phyloP scores from a whole-genome alignment of 2,113 vertebrate species.

The Tragelaphus strepsiceros region DNA sequence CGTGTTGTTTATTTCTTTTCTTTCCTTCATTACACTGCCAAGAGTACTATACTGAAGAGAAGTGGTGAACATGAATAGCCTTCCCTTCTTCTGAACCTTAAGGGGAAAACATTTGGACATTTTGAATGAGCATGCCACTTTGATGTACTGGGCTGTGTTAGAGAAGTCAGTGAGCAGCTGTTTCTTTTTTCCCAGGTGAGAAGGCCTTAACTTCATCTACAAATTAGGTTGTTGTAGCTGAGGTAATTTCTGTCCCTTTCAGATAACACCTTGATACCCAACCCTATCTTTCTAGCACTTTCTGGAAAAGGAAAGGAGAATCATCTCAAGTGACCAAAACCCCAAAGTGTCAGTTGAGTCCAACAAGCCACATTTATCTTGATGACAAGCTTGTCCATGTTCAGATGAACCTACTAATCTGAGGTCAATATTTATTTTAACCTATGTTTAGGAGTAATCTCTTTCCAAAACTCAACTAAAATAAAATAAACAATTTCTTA shows the following conservation, averaged over 20 bases:
- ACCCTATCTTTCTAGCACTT: not conserved
- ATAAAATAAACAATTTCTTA: not conserved
- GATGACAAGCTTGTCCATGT: not conserved
- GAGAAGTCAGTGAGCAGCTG: not conserved
- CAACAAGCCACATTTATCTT: not conserved
- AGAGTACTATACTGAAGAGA: not conserved
- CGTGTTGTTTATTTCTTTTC: not conserved
- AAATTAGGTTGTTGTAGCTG: not conserved
- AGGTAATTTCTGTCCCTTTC: not conserved
- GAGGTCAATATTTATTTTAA: not conserved
- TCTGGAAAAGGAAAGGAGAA: not conserved
- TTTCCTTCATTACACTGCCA: not conserved
- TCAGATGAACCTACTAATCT: not conserved
- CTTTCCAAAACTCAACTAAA: not conserved
- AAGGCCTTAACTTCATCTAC: not conserved
- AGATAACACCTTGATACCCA: not conserved
- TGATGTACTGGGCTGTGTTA: too few relatives aligned
- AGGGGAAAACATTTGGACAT: not conserved
- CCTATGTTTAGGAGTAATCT: not conserved
- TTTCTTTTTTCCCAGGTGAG: not conserved
- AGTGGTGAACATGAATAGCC: not conserved
- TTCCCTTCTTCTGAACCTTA: not conserved
- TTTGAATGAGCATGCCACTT: not conserved
- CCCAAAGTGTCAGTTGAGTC: not conserved
- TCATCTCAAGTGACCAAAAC: not conserved